phyloP scores from a whole-genome alignment of 1,140 invertebrate species.

The Choristoneura fumiferana region DNA sequence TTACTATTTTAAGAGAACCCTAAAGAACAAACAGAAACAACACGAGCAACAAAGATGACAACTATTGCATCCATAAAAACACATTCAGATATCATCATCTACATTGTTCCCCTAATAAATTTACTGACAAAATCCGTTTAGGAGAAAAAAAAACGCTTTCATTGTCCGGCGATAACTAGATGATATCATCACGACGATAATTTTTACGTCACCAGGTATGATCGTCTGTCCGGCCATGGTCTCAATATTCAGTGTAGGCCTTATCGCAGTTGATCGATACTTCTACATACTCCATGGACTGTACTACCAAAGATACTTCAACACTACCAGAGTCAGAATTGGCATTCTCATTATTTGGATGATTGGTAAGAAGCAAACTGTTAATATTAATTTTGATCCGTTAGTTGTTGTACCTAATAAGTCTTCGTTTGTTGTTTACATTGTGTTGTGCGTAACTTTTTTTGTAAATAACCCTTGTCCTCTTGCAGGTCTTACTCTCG shows the following conservation, averaged over 20 bases:
- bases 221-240: conserved; percentile 79
- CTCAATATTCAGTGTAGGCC: conserved; percentile 79
- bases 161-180: no score
- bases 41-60: no score
- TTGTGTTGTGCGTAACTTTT: conserved; percentile 4
- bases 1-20: no score
- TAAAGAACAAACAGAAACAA: no score
- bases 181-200: no score
- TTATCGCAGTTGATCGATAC: conserved; percentile 80
- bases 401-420: no score
- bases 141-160: no score
- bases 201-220: conserved; percentile 64
- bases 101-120: no score
- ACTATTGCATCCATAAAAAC: no score
- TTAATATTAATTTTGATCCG: not conserved
- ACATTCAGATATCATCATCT: no score
- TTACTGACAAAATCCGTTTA: no score
- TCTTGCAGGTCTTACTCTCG: conserved; percentile 74
- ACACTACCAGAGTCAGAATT: conserved; percentile 72
- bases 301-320: conserved; percentile 79
- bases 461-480: conserved; percentile 21
- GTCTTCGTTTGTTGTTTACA: no score
- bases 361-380: conserved; percentile 58
- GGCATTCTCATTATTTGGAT: conserved; percentile 77
- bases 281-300: conserved; percentile 80